Conservation (phyloP, 1,140 invertebrate species). For the Drosophila nasuta region DNA sequence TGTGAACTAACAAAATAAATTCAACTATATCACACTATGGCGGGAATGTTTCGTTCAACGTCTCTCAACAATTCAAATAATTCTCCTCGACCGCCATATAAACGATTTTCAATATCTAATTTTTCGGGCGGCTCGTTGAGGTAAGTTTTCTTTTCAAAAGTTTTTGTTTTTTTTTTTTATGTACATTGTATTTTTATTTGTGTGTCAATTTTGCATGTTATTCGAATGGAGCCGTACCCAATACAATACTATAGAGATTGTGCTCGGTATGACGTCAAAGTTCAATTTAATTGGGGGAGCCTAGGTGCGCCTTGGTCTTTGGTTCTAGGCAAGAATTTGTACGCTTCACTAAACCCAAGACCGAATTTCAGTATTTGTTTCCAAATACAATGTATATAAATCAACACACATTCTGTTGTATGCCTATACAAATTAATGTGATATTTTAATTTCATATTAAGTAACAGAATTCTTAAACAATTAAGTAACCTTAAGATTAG, state of each 20-base stretch:
- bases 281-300: constrained; percentile 19
- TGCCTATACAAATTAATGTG: background rate
- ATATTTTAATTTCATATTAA: no score
- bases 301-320: constrained; percentile 26
- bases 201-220: background rate
- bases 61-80: constrained; percentile 62
- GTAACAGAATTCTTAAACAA: no score
- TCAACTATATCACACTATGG: constrained; percentile 40
- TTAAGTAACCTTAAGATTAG: no score
- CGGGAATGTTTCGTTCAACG: constrained; percentile 66
- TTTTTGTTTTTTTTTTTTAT: background rate
- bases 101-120: constrained; percentile 57
- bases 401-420: background rate
- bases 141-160: constrained; percentile 48
- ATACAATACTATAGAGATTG: background rate
- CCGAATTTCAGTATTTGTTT: constrained; percentile 28
- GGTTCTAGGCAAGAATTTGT: constrained; percentile 27
- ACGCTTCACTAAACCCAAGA: constrained; percentile 43
- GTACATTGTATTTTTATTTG: background rate
- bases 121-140: constrained; percentile 39
- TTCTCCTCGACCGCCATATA: constrained; percentile 41
- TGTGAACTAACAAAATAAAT: constrained; percentile 38
- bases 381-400: constrained; percentile 9
- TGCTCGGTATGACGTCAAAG: constrained; percentile 30
- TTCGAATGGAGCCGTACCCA: constrained; percentile 17